Percentiles rank a stretch among this genome's conserved stretches.
Conservation (phyloP, 64 coral and sea anemone species). For the Trachythela sp. region DNA sequence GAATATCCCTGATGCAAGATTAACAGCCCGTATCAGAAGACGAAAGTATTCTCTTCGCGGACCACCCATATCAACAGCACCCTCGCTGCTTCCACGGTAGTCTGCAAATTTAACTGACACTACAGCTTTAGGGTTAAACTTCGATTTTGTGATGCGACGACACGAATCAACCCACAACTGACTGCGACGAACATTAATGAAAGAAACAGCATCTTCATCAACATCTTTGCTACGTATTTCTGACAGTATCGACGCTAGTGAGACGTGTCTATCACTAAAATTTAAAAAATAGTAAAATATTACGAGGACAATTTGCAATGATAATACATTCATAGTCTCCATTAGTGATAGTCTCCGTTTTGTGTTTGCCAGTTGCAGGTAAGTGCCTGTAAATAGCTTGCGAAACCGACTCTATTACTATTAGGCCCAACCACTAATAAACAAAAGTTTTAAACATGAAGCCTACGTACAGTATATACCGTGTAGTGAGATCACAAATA, state of each 20-base stretch:
- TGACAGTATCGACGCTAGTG: background rate
- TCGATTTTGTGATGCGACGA: background rate
- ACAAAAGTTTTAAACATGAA: too few species aligned
- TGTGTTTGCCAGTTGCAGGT: too few species aligned
- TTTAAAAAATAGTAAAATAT: background rate
- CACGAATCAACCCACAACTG: background rate
- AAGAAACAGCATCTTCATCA: background rate
- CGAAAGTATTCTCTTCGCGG: background rate
- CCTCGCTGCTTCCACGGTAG: background rate
- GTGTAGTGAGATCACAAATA: background rate
- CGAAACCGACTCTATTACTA: too few species aligned
- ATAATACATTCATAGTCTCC: background rate
- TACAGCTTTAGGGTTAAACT: background rate
- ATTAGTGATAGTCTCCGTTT: too few species aligned
- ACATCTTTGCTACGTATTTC: background rate
- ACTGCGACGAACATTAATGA: background rate
- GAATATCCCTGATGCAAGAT: background rate
- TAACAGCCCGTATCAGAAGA: background rate
- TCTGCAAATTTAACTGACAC: conserved; percentile 3
- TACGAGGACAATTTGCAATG: background rate
- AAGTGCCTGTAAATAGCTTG: too few species aligned
- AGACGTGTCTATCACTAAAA: background rate
- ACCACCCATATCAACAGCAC: conserved; percentile 3
- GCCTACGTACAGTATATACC: background rate
- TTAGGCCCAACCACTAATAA: too few species aligned